Conservation (phyloP, 1,140 invertebrate genomes). For the Zaprionus africanus region DNA sequence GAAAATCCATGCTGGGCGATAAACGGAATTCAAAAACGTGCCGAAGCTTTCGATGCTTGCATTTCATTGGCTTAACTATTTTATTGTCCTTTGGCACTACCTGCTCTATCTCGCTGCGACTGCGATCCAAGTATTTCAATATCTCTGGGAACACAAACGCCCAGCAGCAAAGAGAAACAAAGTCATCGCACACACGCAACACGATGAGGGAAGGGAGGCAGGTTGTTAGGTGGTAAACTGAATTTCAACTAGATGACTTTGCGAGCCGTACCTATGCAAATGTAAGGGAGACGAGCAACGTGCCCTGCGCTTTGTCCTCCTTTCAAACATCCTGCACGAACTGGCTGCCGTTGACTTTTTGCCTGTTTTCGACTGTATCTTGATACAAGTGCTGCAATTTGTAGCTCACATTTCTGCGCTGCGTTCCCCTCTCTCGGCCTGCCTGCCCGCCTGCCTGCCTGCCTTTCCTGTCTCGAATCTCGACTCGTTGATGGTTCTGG, state of each 20-base stretch:
- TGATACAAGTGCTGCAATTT: slow-evolving; percentile 79
- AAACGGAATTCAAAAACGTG: slow-evolving; percentile 27
- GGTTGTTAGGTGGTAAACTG: background rate
- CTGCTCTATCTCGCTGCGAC: slow-evolving; percentile 10
- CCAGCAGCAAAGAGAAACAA: slow-evolving; percentile 40
- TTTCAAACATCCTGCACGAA: slow-evolving; percentile 49
- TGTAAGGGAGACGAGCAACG: slow-evolving; percentile 26
- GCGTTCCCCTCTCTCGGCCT: background rate
- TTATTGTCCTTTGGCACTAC: slow-evolving; percentile 42
- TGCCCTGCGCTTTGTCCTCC: slow-evolving; percentile 25
- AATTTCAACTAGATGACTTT: slow-evolving; percentile 10
- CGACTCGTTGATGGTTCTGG: slow-evolving; percentile 9
- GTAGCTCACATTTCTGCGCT: slow-evolving; percentile 59
- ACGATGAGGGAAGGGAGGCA: background rate
- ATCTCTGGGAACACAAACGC: slow-evolving; percentile 34
- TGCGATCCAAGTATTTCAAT: slow-evolving; percentile 41
- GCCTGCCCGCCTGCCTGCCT: slow-evolving; percentile 35
- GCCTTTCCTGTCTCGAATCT: slow-evolving; percentile 24
- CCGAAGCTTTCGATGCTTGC: background rate
- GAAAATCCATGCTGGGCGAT: background rate
- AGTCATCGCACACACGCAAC: slow-evolving; percentile 11
- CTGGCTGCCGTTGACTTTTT: slow-evolving; percentile 51
- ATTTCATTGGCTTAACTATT: slow-evolving; percentile 35
- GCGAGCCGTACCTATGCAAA: slow-evolving; percentile 63
- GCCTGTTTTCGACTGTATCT: slow-evolving; percentile 70